Evolutionary conservation across 92 coral and sea anemone species (phyloP).

Genomic region (Actinernus sp.): DNA sequence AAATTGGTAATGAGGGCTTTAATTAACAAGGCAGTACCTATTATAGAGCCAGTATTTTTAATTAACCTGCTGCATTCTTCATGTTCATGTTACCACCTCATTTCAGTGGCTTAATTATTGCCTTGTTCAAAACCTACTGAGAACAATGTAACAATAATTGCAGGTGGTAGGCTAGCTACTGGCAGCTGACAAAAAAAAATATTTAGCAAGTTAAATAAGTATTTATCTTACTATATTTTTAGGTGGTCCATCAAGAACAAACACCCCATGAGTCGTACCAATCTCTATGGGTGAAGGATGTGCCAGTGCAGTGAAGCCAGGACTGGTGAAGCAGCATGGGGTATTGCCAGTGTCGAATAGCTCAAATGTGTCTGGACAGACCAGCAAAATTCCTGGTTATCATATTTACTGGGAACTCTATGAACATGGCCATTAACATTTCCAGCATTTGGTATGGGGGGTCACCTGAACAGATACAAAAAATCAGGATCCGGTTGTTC

Average conservation of each 20-base stretch:
- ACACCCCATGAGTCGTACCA: constrained; percentile 98
- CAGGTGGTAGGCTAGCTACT: too few species aligned
- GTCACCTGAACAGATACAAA: too few species aligned
- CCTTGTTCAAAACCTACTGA: too few species aligned
- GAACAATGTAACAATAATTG: too few species aligned
- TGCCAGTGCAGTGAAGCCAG: constrained; percentile 97
- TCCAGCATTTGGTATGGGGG: constrained; percentile 95
- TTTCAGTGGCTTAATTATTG: too few species aligned
- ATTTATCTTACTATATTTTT: constrained; percentile 23
- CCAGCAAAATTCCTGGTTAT: constrained; percentile 88
- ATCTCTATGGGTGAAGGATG: constrained; percentile 94
- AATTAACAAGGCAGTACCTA: too few species aligned
- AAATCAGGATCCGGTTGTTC: too few species aligned
- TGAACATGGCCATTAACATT: constrained; percentile 80
- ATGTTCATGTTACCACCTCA: too few species aligned
- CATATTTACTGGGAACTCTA: constrained; percentile 88
- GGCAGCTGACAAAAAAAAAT: not conserved
- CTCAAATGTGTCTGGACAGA: constrained; percentile 88
- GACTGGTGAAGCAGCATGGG: constrained; percentile 65
- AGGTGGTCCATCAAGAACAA: constrained; percentile 67
- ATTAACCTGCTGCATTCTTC: too few species aligned
- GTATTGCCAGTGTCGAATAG: constrained; percentile 82
- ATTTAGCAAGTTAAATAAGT: not conserved
- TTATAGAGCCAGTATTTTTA: too few species aligned
- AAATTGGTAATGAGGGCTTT: too few species aligned